Percentiles rank a stretch among this genome's conserved stretches.
Evolutionary conservation across 2,113 vertebrate species (phyloP).

Genomic region (Panurus biarmicus): DNA sequence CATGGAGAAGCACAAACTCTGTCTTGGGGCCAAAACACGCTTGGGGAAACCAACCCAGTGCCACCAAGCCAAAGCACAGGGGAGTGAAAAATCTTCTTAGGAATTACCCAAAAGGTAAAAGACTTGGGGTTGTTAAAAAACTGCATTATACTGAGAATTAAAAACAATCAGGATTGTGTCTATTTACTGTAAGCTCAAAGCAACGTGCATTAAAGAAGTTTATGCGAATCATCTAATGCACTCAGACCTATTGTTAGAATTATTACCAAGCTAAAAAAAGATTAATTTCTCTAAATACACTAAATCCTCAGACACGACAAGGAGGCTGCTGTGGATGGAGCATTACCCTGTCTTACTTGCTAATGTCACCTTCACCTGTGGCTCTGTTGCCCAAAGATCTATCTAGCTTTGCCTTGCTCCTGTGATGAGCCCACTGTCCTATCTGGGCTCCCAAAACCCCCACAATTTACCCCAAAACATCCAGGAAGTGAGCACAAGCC

Average conservation of each 20-base stretch:
- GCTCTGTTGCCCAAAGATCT: neutral
- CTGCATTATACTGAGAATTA: slow-evolving; percentile 19
- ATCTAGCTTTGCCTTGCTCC: neutral
- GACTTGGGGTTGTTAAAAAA: slow-evolving; percentile 36
- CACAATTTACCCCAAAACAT: neutral
- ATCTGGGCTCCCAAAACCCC: neutral
- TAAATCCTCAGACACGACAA: slow-evolving; percentile 61
- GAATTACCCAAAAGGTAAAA: slow-evolving; percentile 13
- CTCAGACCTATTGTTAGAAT: slow-evolving; percentile 66
- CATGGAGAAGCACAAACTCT: neutral
- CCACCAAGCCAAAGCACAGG: neutral
- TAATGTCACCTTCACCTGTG: slow-evolving; percentile 34
- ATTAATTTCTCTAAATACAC: slow-evolving; percentile 72
- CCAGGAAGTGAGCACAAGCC: neutral
- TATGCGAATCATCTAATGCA: slow-evolving; percentile 65
- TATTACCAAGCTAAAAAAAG: slow-evolving; percentile 70
- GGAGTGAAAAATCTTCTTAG: neutral
- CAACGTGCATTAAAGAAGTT: slow-evolving; percentile 67
- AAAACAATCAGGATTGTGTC: slow-evolving; percentile 55
- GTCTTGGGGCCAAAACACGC: neutral
- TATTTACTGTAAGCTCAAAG: slow-evolving; percentile 62
- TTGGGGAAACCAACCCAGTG: neutral
- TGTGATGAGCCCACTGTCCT: neutral
- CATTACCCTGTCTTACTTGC: slow-evolving; percentile 5
- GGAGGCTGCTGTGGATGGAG: neutral